Conservation (phyloP, 1,140 invertebrate species). For the Leptinotarsa lineolata region DNA sequence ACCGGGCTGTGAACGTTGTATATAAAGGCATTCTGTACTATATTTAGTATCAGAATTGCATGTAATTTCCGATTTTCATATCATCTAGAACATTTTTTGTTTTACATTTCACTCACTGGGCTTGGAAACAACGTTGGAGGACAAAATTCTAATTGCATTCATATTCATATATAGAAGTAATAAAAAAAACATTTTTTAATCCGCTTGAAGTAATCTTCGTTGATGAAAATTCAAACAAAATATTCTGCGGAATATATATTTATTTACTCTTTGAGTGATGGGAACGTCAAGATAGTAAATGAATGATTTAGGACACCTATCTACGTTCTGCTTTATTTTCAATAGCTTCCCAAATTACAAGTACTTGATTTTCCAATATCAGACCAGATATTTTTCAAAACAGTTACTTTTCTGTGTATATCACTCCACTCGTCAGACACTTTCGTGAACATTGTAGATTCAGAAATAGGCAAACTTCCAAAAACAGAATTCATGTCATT, state of each 20-base stretch:
- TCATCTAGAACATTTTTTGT: neutral
- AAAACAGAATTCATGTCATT: constrained; percentile 19
- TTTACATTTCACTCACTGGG: no score
- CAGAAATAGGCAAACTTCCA: neutral
- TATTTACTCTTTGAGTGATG: neutral
- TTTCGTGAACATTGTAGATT: no score
- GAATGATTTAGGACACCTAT: neutral
- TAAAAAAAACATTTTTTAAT: neutral
- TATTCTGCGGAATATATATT: neutral
- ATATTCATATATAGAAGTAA: no score
- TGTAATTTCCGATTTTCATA: neutral
- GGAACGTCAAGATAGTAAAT: neutral
- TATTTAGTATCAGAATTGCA: no score
- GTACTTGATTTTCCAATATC: constrained; percentile 38
- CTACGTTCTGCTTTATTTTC: neutral
- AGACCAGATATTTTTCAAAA: constrained; percentile 43
- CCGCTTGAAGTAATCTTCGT: neutral
- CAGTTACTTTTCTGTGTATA: constrained; percentile 28
- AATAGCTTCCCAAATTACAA: constrained; percentile 25
- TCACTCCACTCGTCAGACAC: neutral
- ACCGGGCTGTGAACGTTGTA: no score
- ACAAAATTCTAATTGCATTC: neutral
- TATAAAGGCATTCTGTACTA: no score
- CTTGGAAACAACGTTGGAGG: neutral
- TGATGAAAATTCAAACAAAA: neutral